Evolutionary conservation across 2,113 vertebrate species (phyloP).

Genomic region (Sinocyclocheilus anshuiensis): DNA sequence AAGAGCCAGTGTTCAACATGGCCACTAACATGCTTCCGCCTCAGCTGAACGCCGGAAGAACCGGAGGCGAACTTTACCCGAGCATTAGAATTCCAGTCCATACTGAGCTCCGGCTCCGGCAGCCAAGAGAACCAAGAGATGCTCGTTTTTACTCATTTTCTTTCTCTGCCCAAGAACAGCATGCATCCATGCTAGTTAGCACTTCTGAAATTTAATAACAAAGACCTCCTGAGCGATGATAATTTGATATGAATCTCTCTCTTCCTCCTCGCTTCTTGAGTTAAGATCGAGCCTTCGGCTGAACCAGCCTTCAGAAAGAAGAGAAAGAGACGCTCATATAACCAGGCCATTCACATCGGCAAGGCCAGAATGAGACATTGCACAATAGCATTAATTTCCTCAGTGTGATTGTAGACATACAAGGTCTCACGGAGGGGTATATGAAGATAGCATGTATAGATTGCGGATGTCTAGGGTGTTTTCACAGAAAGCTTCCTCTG

Average conservation of each 20-base stretch:
- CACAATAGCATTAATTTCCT: slow-evolving; percentile 17
- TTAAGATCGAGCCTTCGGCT: slow-evolving; percentile 8
- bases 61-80: slow-evolving; percentile 45
- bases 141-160: neutral
- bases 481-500: neutral
- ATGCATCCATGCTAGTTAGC: slow-evolving; percentile 21
- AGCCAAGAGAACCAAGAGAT: slow-evolving; percentile 18
- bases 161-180: neutral
- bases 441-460: neutral
- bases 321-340: neutral
- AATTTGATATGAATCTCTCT: neutral
- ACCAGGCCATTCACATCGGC: slow-evolving; percentile 25
- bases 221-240: slow-evolving; percentile 20
- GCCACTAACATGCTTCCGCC: slow-evolving; percentile 46
- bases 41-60: slow-evolving; percentile 48
- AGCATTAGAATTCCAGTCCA: slow-evolving; percentile 54
- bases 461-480: neutral
- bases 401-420: neutral
- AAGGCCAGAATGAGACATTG: neutral
- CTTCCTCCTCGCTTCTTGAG: slow-evolving; percentile 24
- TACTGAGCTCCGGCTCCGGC: neutral
- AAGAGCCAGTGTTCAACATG: slow-evolving; percentile 49
- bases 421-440: neutral
- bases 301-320: neutral
- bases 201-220: slow-evolving; percentile 38